Conservation (phyloP, 1,140 invertebrate species). For the Holotrichia oblita region DNA sequence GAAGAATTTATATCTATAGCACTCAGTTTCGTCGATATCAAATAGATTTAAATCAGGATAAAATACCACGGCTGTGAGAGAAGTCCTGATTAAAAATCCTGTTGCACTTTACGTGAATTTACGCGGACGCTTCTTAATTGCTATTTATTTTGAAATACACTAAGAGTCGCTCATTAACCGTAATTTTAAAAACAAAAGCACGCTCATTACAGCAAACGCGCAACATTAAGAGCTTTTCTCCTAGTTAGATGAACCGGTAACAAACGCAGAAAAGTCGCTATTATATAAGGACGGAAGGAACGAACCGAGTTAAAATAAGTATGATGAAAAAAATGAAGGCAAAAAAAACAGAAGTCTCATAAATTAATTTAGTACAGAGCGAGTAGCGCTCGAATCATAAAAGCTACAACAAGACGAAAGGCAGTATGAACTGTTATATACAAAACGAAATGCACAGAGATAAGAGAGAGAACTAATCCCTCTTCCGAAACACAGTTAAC, state of each 20-base stretch:
- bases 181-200: conserved; percentile 24
- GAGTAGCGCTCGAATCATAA: background rate
- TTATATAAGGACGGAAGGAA: too few relatives aligned
- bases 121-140: conserved; percentile 15
- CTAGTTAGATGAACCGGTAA: background rate
- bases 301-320: background rate
- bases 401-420: background rate
- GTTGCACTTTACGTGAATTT: conserved; percentile 15
- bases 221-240: background rate
- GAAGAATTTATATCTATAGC: background rate
- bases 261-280: too few relatives aligned
- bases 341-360: background rate
- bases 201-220: conserved; percentile 25
- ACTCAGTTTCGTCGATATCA: too few relatives aligned
- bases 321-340: background rate
- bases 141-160: conserved; percentile 31
- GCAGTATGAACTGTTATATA: conserved; percentile 22
- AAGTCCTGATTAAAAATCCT: background rate
- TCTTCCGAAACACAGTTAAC: conserved; percentile 45
- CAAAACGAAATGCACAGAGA: background rate
- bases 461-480: conserved; percentile 21
- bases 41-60: too few relatives aligned
- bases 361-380: conserved; percentile 19
- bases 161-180: conserved; percentile 18
- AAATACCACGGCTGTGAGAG: too few relatives aligned